These are phyloP conservation scores for Plecotus auritus DNA, from an alignment of 2,113 vertebrate species.

Conservation along the genomic window DNA sequence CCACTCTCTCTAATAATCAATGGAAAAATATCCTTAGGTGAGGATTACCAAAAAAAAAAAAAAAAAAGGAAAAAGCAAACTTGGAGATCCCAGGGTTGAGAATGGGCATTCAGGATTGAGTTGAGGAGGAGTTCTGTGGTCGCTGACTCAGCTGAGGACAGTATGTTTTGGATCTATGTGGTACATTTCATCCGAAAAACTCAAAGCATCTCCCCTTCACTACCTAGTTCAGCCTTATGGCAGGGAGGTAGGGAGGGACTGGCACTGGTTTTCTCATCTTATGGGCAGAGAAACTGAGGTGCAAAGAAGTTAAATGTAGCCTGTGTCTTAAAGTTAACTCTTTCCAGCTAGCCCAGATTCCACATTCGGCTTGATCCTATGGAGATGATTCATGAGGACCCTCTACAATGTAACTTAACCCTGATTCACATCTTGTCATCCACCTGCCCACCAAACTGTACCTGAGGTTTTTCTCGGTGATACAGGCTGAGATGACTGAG, in stretches of 20 bases:
- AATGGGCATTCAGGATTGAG: neutral
- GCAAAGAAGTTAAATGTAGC: neutral
- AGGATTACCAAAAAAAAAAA: no score
- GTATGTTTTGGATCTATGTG: neutral
- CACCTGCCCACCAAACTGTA: neutral
- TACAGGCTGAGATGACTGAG: neutral
- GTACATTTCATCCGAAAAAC: neutral
- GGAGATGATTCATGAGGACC: neutral
- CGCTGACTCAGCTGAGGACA: neutral
- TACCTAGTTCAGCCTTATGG: neutral
- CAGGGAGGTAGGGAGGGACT: neutral
- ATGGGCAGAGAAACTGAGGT: neutral
- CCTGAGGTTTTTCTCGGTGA: neutral
- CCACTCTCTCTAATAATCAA: no score
- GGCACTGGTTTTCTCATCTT: neutral
- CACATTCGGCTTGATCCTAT: neutral
- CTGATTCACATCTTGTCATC: neutral
- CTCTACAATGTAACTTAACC: neutral
- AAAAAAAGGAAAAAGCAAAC: neutral
- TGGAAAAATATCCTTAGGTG: no score
- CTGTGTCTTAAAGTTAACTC: neutral
- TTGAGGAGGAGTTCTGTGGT: neutral
- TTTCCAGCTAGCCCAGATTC: neutral
- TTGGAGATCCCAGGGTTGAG: neutral
- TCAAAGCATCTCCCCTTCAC: neutral